Base-by-base conservation (phyloP, 1,140 invertebrate species). In the Argopecten irradians region DNA sequence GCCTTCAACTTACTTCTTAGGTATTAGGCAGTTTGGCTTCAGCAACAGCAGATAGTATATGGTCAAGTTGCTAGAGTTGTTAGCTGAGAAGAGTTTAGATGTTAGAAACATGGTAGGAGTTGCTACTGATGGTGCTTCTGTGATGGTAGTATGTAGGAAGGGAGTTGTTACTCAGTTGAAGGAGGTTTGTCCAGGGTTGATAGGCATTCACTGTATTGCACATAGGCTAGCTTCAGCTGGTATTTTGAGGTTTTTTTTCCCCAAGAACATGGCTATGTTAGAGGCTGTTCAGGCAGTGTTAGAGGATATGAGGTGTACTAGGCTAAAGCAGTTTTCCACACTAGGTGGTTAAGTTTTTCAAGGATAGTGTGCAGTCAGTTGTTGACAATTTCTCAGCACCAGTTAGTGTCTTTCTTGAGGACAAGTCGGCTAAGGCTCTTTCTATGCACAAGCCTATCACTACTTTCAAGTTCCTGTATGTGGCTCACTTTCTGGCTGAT, bases 131-230 rank as follows among this genome's bases (percentile, higher is more conserved):
- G 89, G 87, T 55, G 90, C 91, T 46, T 88, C 87, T 82, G 90
- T 91, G 19, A 92, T 91, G 90, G 84, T 87, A 86, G 90, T 90
- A n/a, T 82, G 55, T 71, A 90, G 41, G 43, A 87, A 82, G 84
- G 88, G 90, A 84, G 90, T 91, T 84, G 90, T 90, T 19, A 92
- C 86, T 84, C 71, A 82, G 82, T 39, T 91, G 55, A 90, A 35
- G 46, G 35, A 87, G 86, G 34, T 89, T 28, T 83, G 35, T 34
- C 84, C 41, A 43, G 86, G 82, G 82, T 28, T 90, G 28, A 43
- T 92, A 41, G 83, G 87, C 0, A 88, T 84, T 32, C 87, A 91
- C 83, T 92, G 91, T 84, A 90, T 92, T 41, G 90, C 91, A 5
- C 87, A 91, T 55, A 86, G 91, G 55, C 83, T 91, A 43, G 88